A percentile compares a stretch with the other conserved stretches of the same genome.
phyloP scores from a whole-genome alignment of 2,797 vertebrate species.

The Sebastes paucispinis region DNA sequence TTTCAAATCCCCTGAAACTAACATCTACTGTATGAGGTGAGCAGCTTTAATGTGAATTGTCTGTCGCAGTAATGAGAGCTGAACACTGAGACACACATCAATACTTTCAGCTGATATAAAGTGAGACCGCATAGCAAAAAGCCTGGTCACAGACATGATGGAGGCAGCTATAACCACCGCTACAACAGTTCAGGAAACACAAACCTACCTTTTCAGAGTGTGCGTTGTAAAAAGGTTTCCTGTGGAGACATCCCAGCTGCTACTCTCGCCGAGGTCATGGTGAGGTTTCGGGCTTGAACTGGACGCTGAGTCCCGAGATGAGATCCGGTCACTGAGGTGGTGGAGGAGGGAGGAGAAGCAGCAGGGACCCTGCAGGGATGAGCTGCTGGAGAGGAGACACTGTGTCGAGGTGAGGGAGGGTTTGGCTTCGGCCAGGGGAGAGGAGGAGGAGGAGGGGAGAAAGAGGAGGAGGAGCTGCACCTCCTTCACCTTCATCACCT shows the following conservation, averaged over 20 bases:
- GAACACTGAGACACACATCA: slow-evolving; percentile 23
- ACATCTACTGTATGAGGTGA: background rate
- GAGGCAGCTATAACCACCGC: background rate
- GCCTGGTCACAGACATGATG: background rate
- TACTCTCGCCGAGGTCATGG: slow-evolving; percentile 41
- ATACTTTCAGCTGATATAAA: slow-evolving; percentile 23
- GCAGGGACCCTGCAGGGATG: slow-evolving; percentile 17
- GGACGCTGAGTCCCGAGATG: background rate
- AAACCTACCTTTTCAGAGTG: slow-evolving; percentile 69
- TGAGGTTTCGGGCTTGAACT: slow-evolving; percentile 10
- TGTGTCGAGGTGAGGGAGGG: slow-evolving; percentile 59
- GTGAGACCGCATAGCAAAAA: background rate
- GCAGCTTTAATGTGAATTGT: background rate
- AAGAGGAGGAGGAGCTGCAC: slow-evolving; percentile 39
- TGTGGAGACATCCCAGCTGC: slow-evolving; percentile 28
- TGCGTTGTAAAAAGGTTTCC: slow-evolving; percentile 25
- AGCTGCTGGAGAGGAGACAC: slow-evolving; percentile 36
- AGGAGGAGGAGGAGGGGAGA: background rate
- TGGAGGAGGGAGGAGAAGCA: slow-evolving; percentile 15
- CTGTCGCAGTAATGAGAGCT: slow-evolving; percentile 31
- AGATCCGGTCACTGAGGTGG: slow-evolving; percentile 58
- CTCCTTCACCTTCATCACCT: slow-evolving; percentile 39
- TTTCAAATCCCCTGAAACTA: slow-evolving; percentile 3
- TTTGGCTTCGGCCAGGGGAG: slow-evolving; percentile 18
- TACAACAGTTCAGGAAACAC: background rate